These are phyloP conservation scores for Dastarcus helophoroides DNA, from an alignment of 2,888 invertebrate genomes.

Conservation along the genomic window DNA sequence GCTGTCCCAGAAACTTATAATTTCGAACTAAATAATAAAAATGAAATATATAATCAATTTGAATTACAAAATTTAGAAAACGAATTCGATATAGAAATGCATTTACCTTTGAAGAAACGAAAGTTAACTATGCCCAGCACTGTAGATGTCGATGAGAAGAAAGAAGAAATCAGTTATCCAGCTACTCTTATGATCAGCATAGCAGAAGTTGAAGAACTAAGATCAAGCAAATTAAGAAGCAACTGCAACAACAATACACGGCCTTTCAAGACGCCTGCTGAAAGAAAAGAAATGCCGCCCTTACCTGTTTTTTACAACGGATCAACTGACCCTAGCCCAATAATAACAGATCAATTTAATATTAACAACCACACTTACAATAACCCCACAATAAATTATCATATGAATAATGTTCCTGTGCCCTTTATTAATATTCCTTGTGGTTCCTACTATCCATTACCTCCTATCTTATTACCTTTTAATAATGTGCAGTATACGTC, in stretches of 20 bases:
- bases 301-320: conserved; percentile 14
- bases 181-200: conserved; percentile 34
- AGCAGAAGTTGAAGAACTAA: conserved; percentile 29
- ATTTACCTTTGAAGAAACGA: conserved; percentile 30
- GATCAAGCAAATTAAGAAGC: conserved; percentile 12
- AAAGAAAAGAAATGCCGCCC: conserved; percentile 32
- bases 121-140: conserved; percentile 20
- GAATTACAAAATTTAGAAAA: conserved; percentile 14
- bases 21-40: conserved; percentile 17
- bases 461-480: conserved; percentile 18
- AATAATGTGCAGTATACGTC: conserved; percentile 15
- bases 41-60: conserved; percentile 14
- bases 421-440: conserved; percentile 19
- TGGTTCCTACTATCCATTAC: conserved; percentile 18
- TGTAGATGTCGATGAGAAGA: conserved; percentile 14
- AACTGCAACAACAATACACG: conserved; percentile 10
- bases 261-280: conserved; percentile 32
- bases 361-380: conserved; percentile 29
- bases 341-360: conserved; percentile 27
- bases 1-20: conserved; percentile 19
- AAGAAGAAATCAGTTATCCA: conserved; percentile 32
- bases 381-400: conserved; percentile 30
- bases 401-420: conserved; percentile 24
- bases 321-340: conserved; percentile 17
- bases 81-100: conserved; percentile 21